Conservation (phyloP, 2,113 vertebrate genomes). For the Seriola quinqueradiata region DNA sequence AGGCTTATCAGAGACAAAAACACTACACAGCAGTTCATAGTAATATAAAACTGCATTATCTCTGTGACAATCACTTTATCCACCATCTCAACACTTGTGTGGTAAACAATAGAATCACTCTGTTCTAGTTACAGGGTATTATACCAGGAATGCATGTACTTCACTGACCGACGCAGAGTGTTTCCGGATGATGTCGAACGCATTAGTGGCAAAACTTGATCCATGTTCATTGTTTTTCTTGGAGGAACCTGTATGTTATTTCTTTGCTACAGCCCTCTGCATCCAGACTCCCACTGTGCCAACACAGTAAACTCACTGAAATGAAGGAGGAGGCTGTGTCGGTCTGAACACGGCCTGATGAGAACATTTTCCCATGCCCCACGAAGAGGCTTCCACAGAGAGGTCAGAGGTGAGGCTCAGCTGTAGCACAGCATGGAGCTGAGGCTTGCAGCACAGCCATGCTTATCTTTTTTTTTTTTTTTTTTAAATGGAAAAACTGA, state of each 20-base stretch:
- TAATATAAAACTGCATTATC: background rate
- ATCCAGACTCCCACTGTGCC: background rate
- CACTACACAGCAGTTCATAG: background rate
- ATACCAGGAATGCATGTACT: background rate
- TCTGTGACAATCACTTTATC: background rate
- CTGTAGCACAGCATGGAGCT: background rate
- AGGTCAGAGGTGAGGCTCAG: background rate
- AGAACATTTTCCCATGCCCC: background rate
- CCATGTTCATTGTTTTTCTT: background rate
- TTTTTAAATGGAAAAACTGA: background rate
- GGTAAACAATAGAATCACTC: background rate
- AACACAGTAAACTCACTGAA: background rate
- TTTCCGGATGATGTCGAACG: background rate
- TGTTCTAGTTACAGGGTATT: background rate
- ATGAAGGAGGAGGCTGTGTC: background rate
- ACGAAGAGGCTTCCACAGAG: background rate
- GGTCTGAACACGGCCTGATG: background rate
- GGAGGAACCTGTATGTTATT: background rate
- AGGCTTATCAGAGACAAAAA: background rate
- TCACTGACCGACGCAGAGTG: background rate
- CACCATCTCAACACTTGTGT: background rate
- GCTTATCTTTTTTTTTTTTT: background rate
- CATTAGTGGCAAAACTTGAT: background rate
- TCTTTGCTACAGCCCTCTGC: background rate
- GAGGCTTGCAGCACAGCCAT: background rate